Evolutionary conservation across 2,113 vertebrate species (phyloP).

Genomic region (Salvelinus namaycush): DNA sequence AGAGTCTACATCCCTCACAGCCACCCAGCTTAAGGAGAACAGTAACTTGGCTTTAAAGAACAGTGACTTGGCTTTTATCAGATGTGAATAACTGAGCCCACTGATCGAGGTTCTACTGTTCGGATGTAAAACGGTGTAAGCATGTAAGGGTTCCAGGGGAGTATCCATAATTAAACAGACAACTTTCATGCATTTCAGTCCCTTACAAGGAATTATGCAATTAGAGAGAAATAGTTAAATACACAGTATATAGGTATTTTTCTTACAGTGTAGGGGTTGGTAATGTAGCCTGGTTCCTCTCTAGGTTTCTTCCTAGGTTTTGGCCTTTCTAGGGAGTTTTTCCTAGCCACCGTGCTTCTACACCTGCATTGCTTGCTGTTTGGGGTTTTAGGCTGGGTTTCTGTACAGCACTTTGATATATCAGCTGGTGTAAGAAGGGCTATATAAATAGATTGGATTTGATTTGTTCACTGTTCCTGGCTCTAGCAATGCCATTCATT

Average conservation of each 20-base stretch:
- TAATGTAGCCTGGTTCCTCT: no score
- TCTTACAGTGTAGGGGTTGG: not conserved
- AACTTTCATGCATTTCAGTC: not conserved
- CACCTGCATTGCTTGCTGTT: no score
- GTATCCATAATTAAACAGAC: not conserved
- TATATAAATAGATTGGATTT: no score
- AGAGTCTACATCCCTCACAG: not conserved
- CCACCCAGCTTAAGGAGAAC: not conserved
- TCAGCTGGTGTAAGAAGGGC: no score
- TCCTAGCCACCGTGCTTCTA: no score
- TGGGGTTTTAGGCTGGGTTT: no score
- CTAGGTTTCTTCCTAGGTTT: no score
- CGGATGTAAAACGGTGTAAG: not conserved
- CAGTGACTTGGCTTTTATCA: not conserved
- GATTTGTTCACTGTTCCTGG: not conserved
- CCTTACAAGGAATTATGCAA: not conserved
- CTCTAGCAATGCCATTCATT: not conserved
- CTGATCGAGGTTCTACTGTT: not conserved
- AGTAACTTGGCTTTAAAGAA: not conserved
- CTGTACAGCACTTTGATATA: no score
- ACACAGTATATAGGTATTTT: not conserved
- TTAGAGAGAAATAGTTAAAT: not conserved
- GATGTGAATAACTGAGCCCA: not conserved
- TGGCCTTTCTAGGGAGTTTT: no score
- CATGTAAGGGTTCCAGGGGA: not conserved